Evolutionary conservation across 2,888 invertebrate genomes (phyloP), one percentile per base, ranked within the genome.

Genomic region (Ennomos erosarius): DNA sequence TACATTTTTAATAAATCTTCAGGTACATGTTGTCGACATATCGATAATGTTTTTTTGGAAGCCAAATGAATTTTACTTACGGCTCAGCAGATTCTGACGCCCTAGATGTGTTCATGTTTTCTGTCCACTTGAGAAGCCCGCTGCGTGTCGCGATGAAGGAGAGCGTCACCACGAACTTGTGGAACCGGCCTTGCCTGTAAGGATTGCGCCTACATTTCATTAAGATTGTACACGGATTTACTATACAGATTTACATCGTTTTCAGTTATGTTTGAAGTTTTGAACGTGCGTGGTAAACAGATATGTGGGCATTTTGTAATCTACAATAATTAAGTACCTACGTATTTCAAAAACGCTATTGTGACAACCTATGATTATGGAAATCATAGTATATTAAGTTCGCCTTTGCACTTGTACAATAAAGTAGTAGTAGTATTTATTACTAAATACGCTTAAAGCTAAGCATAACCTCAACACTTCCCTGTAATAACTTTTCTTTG

Each of bases 121-220:
- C 97, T 36, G 96, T 96, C 97, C 98, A 98, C 73, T 97, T 94
- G 43, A 98, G 93, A 0, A 98, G 93, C 39, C 98, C 98, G 78
- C 97, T 98, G 71, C 98, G 94, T 0, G 98, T 98, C 1, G 98
- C 98, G 72, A 98, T 96, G 92, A 98, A 98, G 8, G 97, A 96
- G 67, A 96, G 93, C 47, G 95, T 95, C 63, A 97, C 95, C 71
- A 96, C 96, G 84, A 97, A 97, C 93, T 97, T 97, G 88, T 97
- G 95, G 86, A 96, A 96, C 10, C 90, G 85, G 68, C 97, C 97
- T 95, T 96, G 96, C 84, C 98, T 98, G 95, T 76, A 95, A 95
- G 90, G 81, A 59, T 55, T 59, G 42, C 55, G 59, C 38, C 51
- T 59, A 45, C 33, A 59, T n/a, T 45, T 6, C 9, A 46, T 49